Evolutionary conservation across 2,113 vertebrate species (phyloP), one percentile per base, ranked within the genome.

Genomic region (Hippocampus barbouri): DNA sequence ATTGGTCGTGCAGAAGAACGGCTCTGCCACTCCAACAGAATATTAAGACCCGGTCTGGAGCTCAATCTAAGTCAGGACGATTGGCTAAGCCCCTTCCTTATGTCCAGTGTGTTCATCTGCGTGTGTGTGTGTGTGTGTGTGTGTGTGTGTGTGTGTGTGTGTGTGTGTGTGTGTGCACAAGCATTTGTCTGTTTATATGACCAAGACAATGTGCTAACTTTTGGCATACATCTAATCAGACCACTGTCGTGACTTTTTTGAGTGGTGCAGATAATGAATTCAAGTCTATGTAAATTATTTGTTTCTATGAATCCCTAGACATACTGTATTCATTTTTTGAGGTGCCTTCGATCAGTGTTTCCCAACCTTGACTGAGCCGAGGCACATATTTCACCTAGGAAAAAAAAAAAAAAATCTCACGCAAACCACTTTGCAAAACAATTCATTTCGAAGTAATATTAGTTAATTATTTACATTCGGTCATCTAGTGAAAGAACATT

Each of bases 1-100:
- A 93, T 94, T 94, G 94, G 93, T 94, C 93, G 93, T 94, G 94
- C 94, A 94, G 93, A 94, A 95, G 93, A 95, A 93, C 82, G 90
- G 93, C 92, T 94, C 93, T 92, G 85, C 91, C 90, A 85, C 91
- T 89, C 87, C 84, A 80, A 73, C 80, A 70, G 92, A 93, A 93
- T 94, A 93, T 92, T 94, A 93, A 94, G 91, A 91, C 90, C 82
- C 89, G 87, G 87, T 91, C 90, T 91, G 90, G 90, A 90, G 82
- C 87, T 79, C 74, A 79, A 88, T 89, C 90, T 85, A 83, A 86
- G 84, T 85, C 76, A 75, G 85, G 84, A 87, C 75, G 79, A 84
- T 86, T 91, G 91, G 87, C 85, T 92, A 90, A 93, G 91, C 86
- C 89, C 87, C 83, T 79, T 89, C 88, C 90, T 91, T 91, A 89